phyloP scores from a whole-genome alignment of 30 jellyfish, hydroid and myxozoan species.

The Aurelia aurita complex sp. Pacific region DNA sequence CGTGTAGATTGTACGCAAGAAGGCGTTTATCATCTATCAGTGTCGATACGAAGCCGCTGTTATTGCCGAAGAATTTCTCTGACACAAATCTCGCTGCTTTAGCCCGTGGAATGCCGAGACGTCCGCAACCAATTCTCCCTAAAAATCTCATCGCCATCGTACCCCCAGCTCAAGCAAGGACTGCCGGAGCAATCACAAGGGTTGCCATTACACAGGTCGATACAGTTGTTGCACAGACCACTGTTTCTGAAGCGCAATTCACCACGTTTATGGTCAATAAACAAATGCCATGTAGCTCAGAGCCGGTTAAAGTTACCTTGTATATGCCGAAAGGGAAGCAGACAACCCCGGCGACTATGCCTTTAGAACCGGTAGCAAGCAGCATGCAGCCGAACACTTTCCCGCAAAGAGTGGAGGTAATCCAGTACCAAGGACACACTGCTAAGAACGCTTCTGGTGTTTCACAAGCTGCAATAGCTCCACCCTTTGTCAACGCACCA shows the following conservation, averaged over 20 bases:
- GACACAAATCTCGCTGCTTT: slow-evolving; percentile 62
- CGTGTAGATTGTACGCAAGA: slow-evolving; percentile 30
- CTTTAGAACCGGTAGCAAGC: background rate
- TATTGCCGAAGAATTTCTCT: slow-evolving; percentile 64
- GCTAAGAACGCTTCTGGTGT: background rate
- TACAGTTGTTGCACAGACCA: slow-evolving; percentile 9
- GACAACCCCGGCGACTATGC: background rate
- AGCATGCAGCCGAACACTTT: background rate
- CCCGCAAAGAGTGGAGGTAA: slow-evolving; percentile 72
- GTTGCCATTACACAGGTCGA: slow-evolving; percentile 34
- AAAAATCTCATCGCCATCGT: slow-evolving; percentile 63
- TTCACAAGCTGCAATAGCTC: background rate
- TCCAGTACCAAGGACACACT: slow-evolving; percentile 43
- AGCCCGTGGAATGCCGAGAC: slow-evolving; percentile 38
- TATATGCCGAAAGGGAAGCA: slow-evolving; percentile 74
- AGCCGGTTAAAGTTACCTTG: slow-evolving; percentile 71
- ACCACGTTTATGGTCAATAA: slow-evolving; percentile 65
- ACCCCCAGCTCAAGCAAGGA: slow-evolving; percentile 54
- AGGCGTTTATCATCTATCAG: slow-evolving; percentile 54
- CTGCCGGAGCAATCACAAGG: slow-evolving; percentile 19
- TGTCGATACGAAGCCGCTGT: slow-evolving; percentile 53
- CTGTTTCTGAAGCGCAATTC: slow-evolving; percentile 39
- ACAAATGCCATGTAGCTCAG: slow-evolving; percentile 73
- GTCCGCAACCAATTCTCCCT: slow-evolving; percentile 77
- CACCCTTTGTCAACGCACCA: background rate